Conservation (phyloP, 2,797 vertebrate genomes). For the Lepidocolaptes lacrymiger region DNA sequence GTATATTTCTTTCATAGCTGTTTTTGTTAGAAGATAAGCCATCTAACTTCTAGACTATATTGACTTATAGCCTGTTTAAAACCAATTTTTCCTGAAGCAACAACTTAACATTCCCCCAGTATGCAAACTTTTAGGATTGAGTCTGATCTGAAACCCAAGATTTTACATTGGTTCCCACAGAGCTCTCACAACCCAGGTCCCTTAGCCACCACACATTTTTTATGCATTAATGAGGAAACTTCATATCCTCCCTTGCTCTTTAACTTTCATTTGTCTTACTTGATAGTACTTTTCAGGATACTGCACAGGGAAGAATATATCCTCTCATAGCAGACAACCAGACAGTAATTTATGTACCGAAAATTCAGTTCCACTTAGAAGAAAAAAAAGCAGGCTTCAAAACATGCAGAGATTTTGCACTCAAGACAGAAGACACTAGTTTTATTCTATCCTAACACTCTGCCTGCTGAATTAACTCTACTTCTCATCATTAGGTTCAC, state of each 20-base stretch:
- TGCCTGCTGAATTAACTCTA: background rate
- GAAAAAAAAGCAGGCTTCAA: background rate
- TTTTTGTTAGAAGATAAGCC: background rate
- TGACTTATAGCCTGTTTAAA: background rate
- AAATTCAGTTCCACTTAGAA: background rate
- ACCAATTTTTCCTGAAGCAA: background rate
- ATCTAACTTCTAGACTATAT: background rate
- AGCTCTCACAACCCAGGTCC: background rate
- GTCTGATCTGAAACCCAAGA: fast-evolving
- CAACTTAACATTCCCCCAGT: background rate
- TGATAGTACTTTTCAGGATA: background rate
- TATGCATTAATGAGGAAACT: background rate
- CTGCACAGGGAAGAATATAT: background rate
- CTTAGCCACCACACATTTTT: background rate
- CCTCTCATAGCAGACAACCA: background rate
- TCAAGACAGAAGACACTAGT: background rate
- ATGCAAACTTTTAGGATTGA: background rate
- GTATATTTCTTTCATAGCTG: background rate
- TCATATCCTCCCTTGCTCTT: background rate
- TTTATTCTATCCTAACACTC: background rate
- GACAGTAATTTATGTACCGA: background rate
- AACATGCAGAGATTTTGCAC: background rate
- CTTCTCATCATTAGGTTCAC: background rate
- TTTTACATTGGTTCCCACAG: fast-evolving
- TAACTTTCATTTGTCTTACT: background rate